Evolutionary conservation across 2,888 invertebrate genomes (phyloP).

Genomic region (Apamea sordens): DNA sequence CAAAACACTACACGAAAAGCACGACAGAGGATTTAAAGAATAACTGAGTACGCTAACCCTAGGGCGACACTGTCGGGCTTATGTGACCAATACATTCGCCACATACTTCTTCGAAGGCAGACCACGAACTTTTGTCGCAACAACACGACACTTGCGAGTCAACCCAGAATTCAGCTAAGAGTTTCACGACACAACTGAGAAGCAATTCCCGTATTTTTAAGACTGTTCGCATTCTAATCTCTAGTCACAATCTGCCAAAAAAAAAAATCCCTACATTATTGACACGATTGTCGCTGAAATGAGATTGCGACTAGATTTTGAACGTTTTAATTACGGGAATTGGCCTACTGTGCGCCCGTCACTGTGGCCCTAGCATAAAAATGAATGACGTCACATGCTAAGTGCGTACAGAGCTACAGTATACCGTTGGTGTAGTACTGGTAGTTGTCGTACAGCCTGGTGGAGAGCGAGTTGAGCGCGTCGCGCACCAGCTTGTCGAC

Average conservation of each 20-base stretch:
- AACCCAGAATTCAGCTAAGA: too few relatives aligned
- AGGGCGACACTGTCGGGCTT: conserved; percentile 9
- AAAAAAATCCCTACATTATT: neutral
- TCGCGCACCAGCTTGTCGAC: conserved; percentile 98
- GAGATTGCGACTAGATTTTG: neutral
- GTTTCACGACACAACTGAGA: neutral
- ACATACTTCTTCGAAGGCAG: neutral
- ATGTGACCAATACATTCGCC: neutral
- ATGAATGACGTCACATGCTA: neutral
- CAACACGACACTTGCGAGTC: neutral
- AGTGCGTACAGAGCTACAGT: conserved; percentile 84
- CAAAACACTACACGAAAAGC: conserved; percentile 58
- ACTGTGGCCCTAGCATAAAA: conserved; percentile 13
- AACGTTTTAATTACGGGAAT: neutral
- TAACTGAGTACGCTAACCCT: conserved; percentile 43
- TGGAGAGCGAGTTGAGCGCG: conserved; percentile 98
- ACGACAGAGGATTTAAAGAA: conserved; percentile 56
- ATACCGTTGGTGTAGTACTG: conserved; percentile 99
- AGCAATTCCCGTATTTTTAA: neutral
- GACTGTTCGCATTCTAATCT: neutral
- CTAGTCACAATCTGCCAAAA: neutral
- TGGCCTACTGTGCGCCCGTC: neutral
- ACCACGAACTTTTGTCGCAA: neutral
- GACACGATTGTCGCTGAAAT: neutral
- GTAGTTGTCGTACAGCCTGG: conserved; percentile 99